Evolutionary conservation across 1,140 invertebrate genomes (phyloP), one percentile per base, ranked within the genome.

Genomic region (Cydia splendana): DNA sequence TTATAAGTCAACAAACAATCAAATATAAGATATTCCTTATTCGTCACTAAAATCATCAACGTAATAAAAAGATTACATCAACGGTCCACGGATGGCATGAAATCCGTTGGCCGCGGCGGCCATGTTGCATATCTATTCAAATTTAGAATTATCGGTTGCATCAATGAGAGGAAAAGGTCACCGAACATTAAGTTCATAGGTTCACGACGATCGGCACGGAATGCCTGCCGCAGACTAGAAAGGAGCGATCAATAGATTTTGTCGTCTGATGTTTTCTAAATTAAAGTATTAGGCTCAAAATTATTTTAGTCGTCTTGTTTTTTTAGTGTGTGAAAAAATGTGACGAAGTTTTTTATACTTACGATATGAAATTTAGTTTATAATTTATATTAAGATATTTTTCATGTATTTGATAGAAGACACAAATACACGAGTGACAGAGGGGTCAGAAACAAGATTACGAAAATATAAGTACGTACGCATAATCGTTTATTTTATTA

Each of bases 161-260:
- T 69, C 65, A 65, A 65, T 13, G 65, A 65, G 24, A 69, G 65
- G 28, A 38, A 69, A 30, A 69, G 65, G 65, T 69, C 65, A 34
- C 15, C 24, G 65, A 69, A 69, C 65, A 69, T 69, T 69, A 69
- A 69, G 65, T 69, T 69, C 65, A 69, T 69, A 69, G 65, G 65
- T 69, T n/a, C 65, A 69, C 65, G 28, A 69, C 30, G 65, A 69
- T 69, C 65, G 65, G 65, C 20, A 69, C 65, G 2, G 65, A 20
- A 65, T 69, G 30, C 28, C 28, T n/a, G 65, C 2, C 65, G 28
- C 28, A 69, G 65, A 28, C 28, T 34, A 69, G 2, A 69, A 18
- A 34, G 4, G 30, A 69, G 2, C 5, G 34, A 38, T 34, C 28
- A 69, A 38, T 34, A 4, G 24, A 65, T 24, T 62, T 24, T 48